Base-by-base conservation (phyloP, 2,113 vertebrate genomes). In the Turdus rufiventris region DNA sequence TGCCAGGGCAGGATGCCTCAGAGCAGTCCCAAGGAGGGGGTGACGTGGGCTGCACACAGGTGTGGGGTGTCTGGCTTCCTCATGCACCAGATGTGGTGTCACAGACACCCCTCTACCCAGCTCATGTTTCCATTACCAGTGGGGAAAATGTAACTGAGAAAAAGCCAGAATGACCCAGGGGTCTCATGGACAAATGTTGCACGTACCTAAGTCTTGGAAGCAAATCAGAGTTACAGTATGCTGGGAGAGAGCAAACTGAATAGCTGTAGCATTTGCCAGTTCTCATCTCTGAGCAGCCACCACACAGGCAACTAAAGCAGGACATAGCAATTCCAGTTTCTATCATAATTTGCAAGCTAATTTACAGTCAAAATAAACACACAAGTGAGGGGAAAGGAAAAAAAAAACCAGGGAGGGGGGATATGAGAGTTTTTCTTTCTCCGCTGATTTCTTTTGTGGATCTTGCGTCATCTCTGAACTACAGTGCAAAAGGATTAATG, bases 41-140 rank as follows among this genome's bases (percentile, higher is more conserved):
- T 68, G 80, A 62, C 0, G 3, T 1, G 56, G 43, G 34, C 76
- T 67, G 63, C n/a, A 47, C 0, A 0, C 89, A 94, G 89, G 93
- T 93, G 88, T 4, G 2, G 40, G 61, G 20, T 0, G 4, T 73
- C 88, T 93, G 88, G 82, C 40, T 93, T 77, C 54, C 72, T 56
- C 78, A 89, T 8, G 33, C 65, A 86, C 68, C 94, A 95, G 85
- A 90, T 88, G 90, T 67, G 56, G 31, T 84, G 94, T 88, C 95
- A 71, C 0, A 0, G 75, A 83, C 93, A 85, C 40, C 71, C 18
- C 68, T 88, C n/a, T 51, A 38, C n/a, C 15, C 28, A 2, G 88
- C 71, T 96, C 8, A 0, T 5, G 6, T 95, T 93, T 95, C 95
- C 93, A 94, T 91, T 91, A 94, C 94, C 78, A 42, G 7, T 0